These are phyloP conservation scores for Anolis carolinensis DNA, from an alignment of 2,113 vertebrate species.

Conservation along the genomic window DNA sequence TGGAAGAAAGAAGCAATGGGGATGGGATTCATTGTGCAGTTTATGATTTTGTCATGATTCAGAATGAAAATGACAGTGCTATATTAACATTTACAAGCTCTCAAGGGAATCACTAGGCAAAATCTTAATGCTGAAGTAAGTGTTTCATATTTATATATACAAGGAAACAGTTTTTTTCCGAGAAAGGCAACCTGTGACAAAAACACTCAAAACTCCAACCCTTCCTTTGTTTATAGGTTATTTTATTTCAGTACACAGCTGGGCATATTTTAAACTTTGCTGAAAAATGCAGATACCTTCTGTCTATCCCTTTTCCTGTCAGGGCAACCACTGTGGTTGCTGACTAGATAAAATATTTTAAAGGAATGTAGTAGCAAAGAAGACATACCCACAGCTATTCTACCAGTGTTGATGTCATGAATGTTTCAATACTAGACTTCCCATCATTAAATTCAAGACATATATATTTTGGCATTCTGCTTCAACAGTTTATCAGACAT, in stretches of 20 bases:
- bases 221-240: not conserved
- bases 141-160: conserved; percentile 18
- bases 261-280: not conserved
- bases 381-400: conserved; percentile 36
- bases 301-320: not conserved
- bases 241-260: conserved; percentile 22
- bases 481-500: not conserved
- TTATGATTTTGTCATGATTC: conserved; percentile 16
- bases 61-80: conserved; percentile 7
- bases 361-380: conserved; percentile 14
- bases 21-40: not conserved
- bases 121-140: conserved; percentile 21
- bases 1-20: conserved; percentile 31
- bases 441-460: not conserved
- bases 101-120: not conserved
- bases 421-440: conserved; percentile 3
- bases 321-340: conserved; percentile 4
- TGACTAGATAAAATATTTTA: not conserved
- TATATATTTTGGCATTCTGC: not conserved
- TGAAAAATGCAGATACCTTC: conserved; percentile 8
- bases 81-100: conserved; percentile 13
- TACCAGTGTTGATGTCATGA: not conserved
- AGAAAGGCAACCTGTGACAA: conserved; percentile 11
- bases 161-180: conserved; percentile 18
- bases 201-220: fast-evolving